phyloP scores from a whole-genome alignment of 2,797 vertebrate genomes.

The Eulemur mongoz region DNA sequence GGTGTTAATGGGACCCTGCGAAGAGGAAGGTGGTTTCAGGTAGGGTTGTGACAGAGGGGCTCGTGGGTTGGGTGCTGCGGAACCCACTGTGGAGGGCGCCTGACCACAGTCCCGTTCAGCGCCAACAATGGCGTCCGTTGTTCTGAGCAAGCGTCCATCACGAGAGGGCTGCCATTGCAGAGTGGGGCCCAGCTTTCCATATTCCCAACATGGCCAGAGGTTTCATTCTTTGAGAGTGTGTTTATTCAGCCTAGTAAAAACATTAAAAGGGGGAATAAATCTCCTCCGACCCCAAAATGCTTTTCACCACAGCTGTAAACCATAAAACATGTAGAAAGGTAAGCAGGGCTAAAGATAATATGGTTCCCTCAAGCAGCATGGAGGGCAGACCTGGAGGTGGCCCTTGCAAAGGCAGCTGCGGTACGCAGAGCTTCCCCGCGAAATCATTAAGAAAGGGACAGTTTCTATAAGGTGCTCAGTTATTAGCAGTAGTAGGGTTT shows the following conservation, averaged over 20 bases:
- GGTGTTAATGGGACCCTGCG: constrained; percentile 51
- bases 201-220: constrained; percentile 69
- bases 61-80: constrained; percentile 24
- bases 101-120: constrained; percentile 55
- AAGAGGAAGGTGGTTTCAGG: neutral
- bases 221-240: constrained; percentile 81
- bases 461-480: constrained; percentile 83
- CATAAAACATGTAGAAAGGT: constrained; percentile 81
- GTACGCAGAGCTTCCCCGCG: constrained; percentile 62
- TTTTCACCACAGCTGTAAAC: constrained; percentile 75
- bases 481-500: constrained; percentile 68
- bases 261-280: constrained; percentile 85
- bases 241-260: constrained; percentile 90
- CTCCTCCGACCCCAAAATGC: constrained; percentile 83
- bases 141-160: constrained; percentile 79
- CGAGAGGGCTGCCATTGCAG: neutral
- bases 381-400: constrained; percentile 57
- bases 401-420: constrained; percentile 62
- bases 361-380: neutral
- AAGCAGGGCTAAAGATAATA: constrained; percentile 73
- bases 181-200: constrained; percentile 69
- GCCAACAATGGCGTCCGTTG: constrained; percentile 81
- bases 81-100: constrained; percentile 70
- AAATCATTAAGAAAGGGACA: constrained; percentile 75
- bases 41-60: constrained; percentile 20